phyloP scores from a whole-genome alignment of 2,797 vertebrate species.

The Gymnothorax javanicus region DNA sequence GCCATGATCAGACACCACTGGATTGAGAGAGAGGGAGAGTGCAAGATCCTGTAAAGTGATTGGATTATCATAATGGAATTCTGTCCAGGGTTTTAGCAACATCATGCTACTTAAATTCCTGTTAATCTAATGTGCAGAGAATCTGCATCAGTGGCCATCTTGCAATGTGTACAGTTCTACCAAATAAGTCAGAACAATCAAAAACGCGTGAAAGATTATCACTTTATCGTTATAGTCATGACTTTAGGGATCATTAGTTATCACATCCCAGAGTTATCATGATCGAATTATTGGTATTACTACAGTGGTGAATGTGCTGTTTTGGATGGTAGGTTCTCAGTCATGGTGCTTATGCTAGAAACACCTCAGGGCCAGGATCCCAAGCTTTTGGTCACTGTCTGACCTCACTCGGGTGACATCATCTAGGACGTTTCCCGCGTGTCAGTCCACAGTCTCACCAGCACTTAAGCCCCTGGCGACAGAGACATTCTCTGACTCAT shows the following conservation, averaged over 20 bases:
- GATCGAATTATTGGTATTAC: no score
- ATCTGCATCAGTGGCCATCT: not conserved
- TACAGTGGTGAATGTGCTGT: not conserved
- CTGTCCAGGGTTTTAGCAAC: constrained; percentile 6
- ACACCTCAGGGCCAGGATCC: not conserved
- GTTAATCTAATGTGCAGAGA: not conserved
- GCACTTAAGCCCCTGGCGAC: constrained; percentile 12
- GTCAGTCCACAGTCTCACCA: not conserved
- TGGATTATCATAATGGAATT: constrained; percentile 13
- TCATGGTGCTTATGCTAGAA: not conserved
- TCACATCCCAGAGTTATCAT: no score
- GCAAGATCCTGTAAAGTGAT: constrained; percentile 10
- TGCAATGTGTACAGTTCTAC: not conserved
- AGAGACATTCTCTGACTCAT: constrained; percentile 28
- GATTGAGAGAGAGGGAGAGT: not conserved
- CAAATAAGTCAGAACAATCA: not conserved
- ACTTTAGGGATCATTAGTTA: no score
- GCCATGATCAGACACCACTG: constrained; percentile 23
- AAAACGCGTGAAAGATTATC: not conserved
- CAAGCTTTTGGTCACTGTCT: not conserved
- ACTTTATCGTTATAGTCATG: no score
- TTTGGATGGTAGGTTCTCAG: not conserved
- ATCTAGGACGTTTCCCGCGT: constrained; percentile 18
- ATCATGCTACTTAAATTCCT: constrained; percentile 6
- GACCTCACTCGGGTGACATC: constrained; percentile 23